Conservation (phyloP, 1,140 invertebrate genomes). For the Cecropterus lyciades region DNA sequence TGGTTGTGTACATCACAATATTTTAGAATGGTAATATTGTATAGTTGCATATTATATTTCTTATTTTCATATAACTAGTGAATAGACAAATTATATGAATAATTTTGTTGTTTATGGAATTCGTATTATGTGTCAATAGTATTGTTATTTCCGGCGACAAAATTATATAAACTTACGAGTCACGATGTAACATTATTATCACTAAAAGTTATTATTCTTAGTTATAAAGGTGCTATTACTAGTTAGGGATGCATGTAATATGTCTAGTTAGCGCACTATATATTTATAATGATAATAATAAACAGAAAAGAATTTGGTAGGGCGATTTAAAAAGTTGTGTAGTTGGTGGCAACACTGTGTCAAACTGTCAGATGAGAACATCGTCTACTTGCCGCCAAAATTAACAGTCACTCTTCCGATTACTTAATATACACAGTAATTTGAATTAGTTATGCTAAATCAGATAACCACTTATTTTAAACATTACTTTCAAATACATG, state of each 20-base stretch:
- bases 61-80: constrained; percentile 37
- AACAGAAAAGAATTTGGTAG: too few species aligned
- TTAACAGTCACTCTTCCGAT: too few species aligned
- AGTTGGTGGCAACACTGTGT: too few species aligned
- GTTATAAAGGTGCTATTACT: constrained; percentile 66
- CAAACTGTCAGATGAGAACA: too few species aligned
- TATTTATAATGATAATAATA: constrained; percentile 15
- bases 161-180: constrained; percentile 40
- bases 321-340: too few species aligned
- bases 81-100: constrained; percentile 45
- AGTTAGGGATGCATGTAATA: constrained; percentile 30
- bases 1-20: constrained; percentile 44
- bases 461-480: neutral
- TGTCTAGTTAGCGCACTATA: constrained; percentile 14
- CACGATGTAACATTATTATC: constrained; percentile 27
- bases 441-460: too few species aligned
- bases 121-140: constrained; percentile 75
- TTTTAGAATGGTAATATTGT: constrained; percentile 21
- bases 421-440: too few species aligned
- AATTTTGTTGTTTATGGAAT: constrained; percentile 65
- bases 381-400: too few species aligned
- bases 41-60: constrained; percentile 16
- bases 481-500: neutral
- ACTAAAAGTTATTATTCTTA: constrained; percentile 28
- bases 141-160: constrained; percentile 68